Evolutionary conservation across 2,797 vertebrate species (phyloP).

Genomic region (Aldrovandia affinis): DNA sequence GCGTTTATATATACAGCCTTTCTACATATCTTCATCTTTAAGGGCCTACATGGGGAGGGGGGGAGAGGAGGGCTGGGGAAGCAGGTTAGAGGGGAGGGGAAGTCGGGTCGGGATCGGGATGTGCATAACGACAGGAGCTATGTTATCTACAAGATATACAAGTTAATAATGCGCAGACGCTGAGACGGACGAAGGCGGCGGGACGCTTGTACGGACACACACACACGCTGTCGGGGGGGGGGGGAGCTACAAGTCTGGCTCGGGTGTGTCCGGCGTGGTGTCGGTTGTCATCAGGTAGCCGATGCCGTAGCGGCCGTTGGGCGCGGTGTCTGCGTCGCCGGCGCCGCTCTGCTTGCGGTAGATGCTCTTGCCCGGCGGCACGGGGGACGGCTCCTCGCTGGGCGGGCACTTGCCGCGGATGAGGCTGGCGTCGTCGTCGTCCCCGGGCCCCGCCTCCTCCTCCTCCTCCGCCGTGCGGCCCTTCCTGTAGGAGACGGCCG

Average conservation of each 20-base stretch:
- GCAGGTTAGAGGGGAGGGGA: too few relatives aligned
- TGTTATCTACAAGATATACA: constrained; percentile 68
- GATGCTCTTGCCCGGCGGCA: constrained; percentile 86
- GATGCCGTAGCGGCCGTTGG: constrained; percentile 90
- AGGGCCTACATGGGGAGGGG: not conserved
- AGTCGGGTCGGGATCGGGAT: too few relatives aligned
- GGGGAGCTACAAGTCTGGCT: constrained; percentile 85
- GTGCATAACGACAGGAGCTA: constrained; percentile 58
- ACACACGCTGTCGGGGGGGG: not conserved
- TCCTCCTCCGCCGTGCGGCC: constrained; percentile 89
- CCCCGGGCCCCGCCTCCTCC: constrained; percentile 72
- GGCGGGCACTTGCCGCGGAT: constrained; percentile 86
- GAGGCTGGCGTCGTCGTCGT: constrained; percentile 84
- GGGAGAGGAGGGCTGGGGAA: not conserved
- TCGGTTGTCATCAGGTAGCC: constrained; percentile 93
- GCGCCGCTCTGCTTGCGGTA: constrained; percentile 84
- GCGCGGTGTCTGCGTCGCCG: constrained; percentile 74
- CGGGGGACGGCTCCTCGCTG: constrained; percentile 86
- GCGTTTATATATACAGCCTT: constrained; percentile 43
- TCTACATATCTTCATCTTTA: constrained; percentile 36
- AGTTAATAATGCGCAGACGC: constrained; percentile 50
- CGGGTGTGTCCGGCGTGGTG: constrained; percentile 90
- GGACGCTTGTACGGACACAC: too few relatives aligned
- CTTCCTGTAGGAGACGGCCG: constrained; percentile 90
- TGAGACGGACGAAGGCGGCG: too few relatives aligned